Conservation (phyloP, 2,113 vertebrate species). For the Mormyrus lacerda region DNA sequence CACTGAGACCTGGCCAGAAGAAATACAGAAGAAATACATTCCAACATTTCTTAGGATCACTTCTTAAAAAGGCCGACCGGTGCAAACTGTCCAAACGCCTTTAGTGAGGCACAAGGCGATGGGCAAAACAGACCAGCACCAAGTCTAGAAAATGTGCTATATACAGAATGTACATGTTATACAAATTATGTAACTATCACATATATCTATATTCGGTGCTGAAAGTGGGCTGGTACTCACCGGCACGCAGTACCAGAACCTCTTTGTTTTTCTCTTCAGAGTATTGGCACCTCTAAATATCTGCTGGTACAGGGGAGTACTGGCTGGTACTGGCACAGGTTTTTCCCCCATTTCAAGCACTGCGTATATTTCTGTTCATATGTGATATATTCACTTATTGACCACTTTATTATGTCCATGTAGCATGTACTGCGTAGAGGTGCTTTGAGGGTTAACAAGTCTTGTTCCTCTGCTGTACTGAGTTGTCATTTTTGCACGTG, state of each 20-base stretch:
- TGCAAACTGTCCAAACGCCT: not conserved
- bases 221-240: not conserved
- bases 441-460: not conserved
- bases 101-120: not conserved
- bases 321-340: no score
- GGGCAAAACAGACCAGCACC: not conserved
- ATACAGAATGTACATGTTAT: not conserved
- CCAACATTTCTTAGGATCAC: not conserved
- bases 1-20: not conserved
- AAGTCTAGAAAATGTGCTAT: not conserved
- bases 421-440: not conserved
- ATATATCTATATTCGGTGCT: not conserved
- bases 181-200: not conserved
- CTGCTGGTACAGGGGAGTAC: no score
- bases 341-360: not conserved
- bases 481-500: not conserved
- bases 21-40: not conserved
- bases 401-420: not conserved
- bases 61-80: constrained; percentile 7
- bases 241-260: not conserved
- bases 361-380: not conserved
- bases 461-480: not conserved
- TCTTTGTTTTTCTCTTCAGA: not conserved
- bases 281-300: not conserved
- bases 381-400: not conserved